Conservation (phyloP, 2,888 invertebrate species). For the Rhimphoctona megacephalus region DNA sequence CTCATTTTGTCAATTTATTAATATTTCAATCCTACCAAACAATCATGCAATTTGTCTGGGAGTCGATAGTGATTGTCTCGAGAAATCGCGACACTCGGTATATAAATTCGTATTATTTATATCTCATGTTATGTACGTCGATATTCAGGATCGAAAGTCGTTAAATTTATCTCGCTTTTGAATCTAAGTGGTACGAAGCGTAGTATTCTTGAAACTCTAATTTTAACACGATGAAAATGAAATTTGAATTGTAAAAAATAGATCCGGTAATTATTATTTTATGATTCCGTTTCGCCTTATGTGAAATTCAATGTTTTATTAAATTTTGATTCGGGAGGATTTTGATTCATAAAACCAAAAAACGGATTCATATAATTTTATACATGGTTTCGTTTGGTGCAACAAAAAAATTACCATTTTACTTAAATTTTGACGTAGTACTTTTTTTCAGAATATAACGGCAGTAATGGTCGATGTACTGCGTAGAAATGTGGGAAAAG, state of each 20-base stretch:
- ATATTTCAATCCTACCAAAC: conserved; percentile 41
- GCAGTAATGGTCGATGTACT: conserved; percentile 83
- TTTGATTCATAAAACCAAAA: no score
- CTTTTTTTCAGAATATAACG: conserved; percentile 83
- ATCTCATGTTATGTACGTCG: not conserved
- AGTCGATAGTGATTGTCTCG: conserved; percentile 23
- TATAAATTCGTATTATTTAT: conserved; percentile 27
- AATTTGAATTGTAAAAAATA: not conserved
- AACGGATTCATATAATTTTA: not conserved
- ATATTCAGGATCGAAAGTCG: not conserved
- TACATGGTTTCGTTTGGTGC: not conserved
- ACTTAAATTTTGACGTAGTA: not conserved
- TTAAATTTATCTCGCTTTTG: not conserved
- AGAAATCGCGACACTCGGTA: not conserved
- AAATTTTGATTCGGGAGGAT: no score
- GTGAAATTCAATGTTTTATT: no score
- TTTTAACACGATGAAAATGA: not conserved
- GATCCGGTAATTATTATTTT: not conserved
- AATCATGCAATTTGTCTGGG: conserved; percentile 53
- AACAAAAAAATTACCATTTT: not conserved
- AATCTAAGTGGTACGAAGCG: not conserved
- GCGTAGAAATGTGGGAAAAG: conserved; percentile 83
- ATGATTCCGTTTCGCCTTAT: not conserved
- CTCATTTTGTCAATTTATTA: conserved; percentile 55
- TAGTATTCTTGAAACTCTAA: not conserved